These are phyloP conservation scores for Lysiphlebus fabarum DNA, from an alignment of 1,140 invertebrate species.

Conservation along the genomic window DNA sequence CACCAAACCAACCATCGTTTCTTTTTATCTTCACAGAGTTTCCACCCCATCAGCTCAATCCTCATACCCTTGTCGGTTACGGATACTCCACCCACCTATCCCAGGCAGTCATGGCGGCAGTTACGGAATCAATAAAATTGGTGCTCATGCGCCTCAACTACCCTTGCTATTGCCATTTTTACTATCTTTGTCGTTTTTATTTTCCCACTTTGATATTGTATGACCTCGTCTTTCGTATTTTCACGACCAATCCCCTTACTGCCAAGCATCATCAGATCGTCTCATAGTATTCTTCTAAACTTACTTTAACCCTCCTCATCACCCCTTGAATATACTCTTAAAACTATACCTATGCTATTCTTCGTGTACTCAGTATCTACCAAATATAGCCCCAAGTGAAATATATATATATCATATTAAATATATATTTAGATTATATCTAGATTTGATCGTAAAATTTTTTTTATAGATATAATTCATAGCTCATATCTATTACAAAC, in stretches of 20 bases:
- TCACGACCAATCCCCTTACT: slow-evolving; percentile 19
- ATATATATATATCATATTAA: slow-evolving; percentile 10
- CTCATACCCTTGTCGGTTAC: slow-evolving; percentile 28
- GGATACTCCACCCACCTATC: slow-evolving; percentile 37
- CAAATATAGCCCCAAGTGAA: slow-evolving; percentile 24
- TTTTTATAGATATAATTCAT: not conserved
- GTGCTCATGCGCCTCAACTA: slow-evolving; percentile 57
- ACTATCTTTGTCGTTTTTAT: slow-evolving; percentile 24
- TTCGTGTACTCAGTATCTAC: slow-evolving; percentile 40
- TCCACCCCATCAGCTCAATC: slow-evolving; percentile 52
- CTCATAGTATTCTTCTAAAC: slow-evolving; percentile 48
- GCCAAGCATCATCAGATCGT: not conserved
- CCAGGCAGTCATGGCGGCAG: slow-evolving; percentile 54
- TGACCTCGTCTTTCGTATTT: slow-evolving; percentile 18
- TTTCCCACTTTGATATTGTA: slow-evolving; percentile 16
- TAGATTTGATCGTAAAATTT: slow-evolving; percentile 12
- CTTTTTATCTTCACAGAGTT: slow-evolving; percentile 58
- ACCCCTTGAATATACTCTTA: slow-evolving; percentile 46
- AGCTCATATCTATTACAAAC: no score
- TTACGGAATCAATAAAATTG: slow-evolving; percentile 58
- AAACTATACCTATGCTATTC: slow-evolving; percentile 49
- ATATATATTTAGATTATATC: slow-evolving; percentile 7
- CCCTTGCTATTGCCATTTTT: slow-evolving; percentile 48
- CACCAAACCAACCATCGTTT: slow-evolving; percentile 50
- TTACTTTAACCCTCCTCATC: slow-evolving; percentile 27